A percentile compares a stretch with the other conserved stretches of the same genome.
Conservation (phyloP, 2,797 vertebrate species). For the Bradypus variegatus region DNA sequence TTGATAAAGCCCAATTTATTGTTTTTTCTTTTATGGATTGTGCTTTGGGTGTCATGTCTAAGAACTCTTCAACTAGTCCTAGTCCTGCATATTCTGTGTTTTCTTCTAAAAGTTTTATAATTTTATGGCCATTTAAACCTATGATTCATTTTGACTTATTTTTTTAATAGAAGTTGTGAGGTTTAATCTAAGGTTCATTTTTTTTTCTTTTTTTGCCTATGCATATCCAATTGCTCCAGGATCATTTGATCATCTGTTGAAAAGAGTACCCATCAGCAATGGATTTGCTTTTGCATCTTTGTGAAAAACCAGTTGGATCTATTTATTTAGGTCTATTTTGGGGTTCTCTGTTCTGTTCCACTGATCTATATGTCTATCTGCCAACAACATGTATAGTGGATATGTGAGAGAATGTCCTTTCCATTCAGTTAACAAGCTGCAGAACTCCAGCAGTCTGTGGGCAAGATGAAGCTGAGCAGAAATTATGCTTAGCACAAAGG, state of each 20-base stretch:
- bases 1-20: neutral
- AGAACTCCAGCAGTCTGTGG: neutral
- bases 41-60: neutral
- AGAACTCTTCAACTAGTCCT: neutral
- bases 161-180: neutral
- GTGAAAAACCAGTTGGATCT: neutral
- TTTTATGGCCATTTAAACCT: neutral
- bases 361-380: neutral
- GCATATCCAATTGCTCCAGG: neutral
- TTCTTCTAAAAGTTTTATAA: neutral
- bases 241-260: neutral
- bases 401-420: neutral
- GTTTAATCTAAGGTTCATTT: neutral
- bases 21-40: neutral
- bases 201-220: neutral
- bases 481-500: neutral
- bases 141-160: neutral
- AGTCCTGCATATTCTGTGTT: neutral
- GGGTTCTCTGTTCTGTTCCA: neutral
- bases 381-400: neutral
- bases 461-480: neutral
- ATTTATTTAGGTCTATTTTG: neutral
- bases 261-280: neutral
- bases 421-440: neutral
- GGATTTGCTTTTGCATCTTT: neutral